Evolutionary conservation across 2,113 vertebrate genomes (phyloP).

Genomic region (Carlito syrichta): DNA sequence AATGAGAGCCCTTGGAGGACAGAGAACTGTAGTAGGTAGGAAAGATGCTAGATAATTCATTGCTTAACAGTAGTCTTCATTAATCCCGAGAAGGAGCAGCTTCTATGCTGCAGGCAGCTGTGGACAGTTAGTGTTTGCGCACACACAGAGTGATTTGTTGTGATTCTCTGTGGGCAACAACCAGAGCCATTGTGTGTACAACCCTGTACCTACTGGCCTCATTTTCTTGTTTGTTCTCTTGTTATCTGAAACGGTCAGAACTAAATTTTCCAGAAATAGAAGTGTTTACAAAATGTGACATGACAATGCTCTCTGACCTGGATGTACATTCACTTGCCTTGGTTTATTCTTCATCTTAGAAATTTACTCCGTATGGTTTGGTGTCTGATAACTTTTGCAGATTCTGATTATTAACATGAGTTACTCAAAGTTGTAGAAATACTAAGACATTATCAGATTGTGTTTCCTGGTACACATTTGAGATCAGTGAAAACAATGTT

Average conservation of each 20-base stretch:
- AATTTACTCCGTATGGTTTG: neutral
- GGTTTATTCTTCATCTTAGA: conserved; percentile 50
- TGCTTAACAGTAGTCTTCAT: neutral
- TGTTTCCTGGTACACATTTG: neutral
- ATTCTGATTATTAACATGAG: neutral
- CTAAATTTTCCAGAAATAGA: neutral
- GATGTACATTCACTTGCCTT: neutral
- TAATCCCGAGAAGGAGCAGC: neutral
- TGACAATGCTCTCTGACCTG: rapidly evolving
- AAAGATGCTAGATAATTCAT: neutral
- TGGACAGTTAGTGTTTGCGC: neutral
- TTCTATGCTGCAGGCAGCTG: neutral
- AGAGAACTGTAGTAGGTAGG: neutral
- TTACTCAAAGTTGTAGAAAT: neutral
- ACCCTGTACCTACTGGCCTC: rapidly evolving
- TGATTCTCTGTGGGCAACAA: neutral
- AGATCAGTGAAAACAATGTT: neutral
- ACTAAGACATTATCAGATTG: neutral
- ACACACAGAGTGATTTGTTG: neutral
- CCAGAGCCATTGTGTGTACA: neutral
- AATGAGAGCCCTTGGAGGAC: neutral
- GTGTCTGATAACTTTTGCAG: neutral
- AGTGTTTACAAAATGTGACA: neutral
- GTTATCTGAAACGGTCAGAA: neutral
- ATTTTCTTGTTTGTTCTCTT: neutral